Percentiles rank a stretch among this genome's conserved stretches.
These are phyloP conservation scores for Scolopax mira DNA, from an alignment of 2,113 vertebrate genomes.

Conservation along the genomic window DNA sequence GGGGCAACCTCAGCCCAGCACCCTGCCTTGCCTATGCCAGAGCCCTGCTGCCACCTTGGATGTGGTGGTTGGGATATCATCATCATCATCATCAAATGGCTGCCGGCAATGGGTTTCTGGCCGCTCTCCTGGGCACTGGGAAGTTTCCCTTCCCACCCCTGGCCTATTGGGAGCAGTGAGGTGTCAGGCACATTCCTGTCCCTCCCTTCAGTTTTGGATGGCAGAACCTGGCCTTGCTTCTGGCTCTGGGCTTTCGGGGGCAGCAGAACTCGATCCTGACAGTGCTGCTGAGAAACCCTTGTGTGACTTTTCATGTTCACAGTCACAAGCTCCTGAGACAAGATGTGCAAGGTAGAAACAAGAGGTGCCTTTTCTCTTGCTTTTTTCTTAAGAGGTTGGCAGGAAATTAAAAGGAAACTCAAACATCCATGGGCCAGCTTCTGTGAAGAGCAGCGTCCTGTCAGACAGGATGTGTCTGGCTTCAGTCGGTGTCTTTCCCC, in stretches of 20 bases:
- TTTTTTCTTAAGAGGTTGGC: constrained; percentile 36
- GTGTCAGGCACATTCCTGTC: neutral
- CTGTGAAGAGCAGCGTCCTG: neutral
- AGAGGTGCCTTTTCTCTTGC: neutral
- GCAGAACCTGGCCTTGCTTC: neutral
- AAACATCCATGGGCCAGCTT: neutral
- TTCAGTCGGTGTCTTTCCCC: neutral
- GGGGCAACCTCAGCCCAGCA: neutral
- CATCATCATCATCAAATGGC: neutral
- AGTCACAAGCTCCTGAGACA: neutral
- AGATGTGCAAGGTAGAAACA: neutral
- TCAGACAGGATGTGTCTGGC: constrained; percentile 20
- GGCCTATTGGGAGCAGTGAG: fast-evolving
- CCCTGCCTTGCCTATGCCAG: neutral
- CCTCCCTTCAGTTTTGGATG: neutral
- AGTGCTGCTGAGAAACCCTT: neutral
- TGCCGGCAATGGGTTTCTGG: neutral
- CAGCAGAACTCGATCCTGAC: neutral
- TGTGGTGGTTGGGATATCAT: neutral
- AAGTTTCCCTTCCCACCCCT: neutral
- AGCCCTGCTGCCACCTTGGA: fast-evolving
- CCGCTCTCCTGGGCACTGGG: neutral
- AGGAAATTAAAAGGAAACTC: constrained; percentile 49
- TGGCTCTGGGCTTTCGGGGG: neutral
- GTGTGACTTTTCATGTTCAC: neutral